Conservation (phyloP, 2,113 vertebrate genomes). For the Parotia lawesii region DNA sequence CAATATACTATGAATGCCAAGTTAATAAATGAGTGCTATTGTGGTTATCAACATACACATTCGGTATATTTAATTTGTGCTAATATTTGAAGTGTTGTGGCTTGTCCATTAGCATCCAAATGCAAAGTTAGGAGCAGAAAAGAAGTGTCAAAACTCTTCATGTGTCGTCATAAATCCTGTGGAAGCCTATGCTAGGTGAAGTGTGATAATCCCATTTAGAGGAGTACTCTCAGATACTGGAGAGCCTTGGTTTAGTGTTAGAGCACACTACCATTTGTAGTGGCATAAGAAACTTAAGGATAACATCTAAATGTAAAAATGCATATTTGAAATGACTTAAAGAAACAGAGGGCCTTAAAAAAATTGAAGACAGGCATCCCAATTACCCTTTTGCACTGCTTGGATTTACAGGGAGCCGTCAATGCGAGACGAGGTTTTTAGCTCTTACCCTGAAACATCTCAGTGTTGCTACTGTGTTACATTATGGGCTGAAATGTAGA, state of each 20-base stretch:
- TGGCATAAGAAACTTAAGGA: neutral
- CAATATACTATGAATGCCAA: neutral
- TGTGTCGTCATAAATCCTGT: rapidly evolving
- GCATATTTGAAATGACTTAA: neutral
- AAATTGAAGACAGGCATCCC: neutral
- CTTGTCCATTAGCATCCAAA: neutral
- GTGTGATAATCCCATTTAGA: neutral
- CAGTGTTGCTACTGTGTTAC: neutral
- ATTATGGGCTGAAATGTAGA: neutral
- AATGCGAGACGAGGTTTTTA: neutral
- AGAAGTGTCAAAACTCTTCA: neutral
- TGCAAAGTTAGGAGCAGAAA: neutral
- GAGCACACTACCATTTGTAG: neutral
- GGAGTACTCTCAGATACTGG: neutral
- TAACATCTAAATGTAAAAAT: neutral
- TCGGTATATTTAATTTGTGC: neutral
- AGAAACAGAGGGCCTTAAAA: neutral
- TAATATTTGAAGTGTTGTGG: neutral
- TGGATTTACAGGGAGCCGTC: neutral
- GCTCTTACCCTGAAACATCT: neutral
- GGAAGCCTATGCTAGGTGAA: neutral
- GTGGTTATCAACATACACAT: neutral
- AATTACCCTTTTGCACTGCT: neutral
- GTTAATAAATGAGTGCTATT: neutral
- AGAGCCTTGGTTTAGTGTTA: neutral